Base-by-base conservation (phyloP, 1,140 invertebrate genomes). In the Trialeurodes vaporariorum region DNA sequence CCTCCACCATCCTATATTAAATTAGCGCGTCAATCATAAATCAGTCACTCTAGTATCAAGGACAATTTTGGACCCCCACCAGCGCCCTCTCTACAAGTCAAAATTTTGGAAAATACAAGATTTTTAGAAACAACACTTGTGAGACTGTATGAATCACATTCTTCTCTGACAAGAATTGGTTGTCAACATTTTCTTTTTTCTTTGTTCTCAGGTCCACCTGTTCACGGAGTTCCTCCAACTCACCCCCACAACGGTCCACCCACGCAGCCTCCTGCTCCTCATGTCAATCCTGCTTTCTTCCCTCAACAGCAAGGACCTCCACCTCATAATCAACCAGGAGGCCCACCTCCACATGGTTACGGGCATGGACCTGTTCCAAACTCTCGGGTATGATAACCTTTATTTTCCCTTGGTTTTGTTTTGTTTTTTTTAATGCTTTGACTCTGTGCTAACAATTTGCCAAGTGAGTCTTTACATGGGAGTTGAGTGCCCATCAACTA, bases 271-370 rank as follows among this genome's bases (percentile, higher is more conserved):
- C 92, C 93, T 34, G 92, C 92, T 40, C 93, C 94, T 24, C 94
- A 98, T 77, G 93, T 98, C 62, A 98, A 98, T 81, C 94, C 94
- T 49, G 93, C 94, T 61, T 97, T 97, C 83, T 97, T 97, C 79
- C 90, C 88, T 72, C 88, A 89, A 73, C 89, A 87, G 72, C 87
- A 88, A 73, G 87, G 85, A 49, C 85, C 86, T 12, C 84, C 84
- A 24, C 81, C 80, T 68, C 81, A 83, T 27, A 68, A 69, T 25
- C 75, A 75, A 25, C 85, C 84, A 75, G 71, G 79, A 68, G 82
- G 76, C 67, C 80, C 83, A 2, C 80, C 83, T 58, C 85, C 85
- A 21, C 85, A 84, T 71, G 82, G 81, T 63, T 85, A 86, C 73
- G 84, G 82, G 49, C 84, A 82, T 40, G 64, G 64, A 24, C 60